Evolutionary conservation across 2,888 invertebrate genomes (phyloP), one percentile per base, ranked within the genome.

Genomic region (Onthophagus sagittarius): DNA sequence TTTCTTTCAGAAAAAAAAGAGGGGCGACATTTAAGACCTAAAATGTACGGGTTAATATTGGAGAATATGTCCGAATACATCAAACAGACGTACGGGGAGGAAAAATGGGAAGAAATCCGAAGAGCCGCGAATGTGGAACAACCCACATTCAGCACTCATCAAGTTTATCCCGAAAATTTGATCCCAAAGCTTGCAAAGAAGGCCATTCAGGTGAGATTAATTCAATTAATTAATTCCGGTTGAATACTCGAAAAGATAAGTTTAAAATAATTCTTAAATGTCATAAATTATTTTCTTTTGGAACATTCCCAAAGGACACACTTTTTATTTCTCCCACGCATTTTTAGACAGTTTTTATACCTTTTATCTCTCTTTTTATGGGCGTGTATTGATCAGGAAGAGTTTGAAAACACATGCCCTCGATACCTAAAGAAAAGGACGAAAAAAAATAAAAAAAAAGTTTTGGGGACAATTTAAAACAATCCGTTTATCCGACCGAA

Each of bases 41-140:
- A 75, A 75, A 98, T 99, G 99, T 99, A 99, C 88, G 99, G 99
- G 53, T 88, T 99, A 77, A 90, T 99, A 63, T 87, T 99, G 81
- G 98, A 98, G 86, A 96, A 97, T 83, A 90, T 98, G 87, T 93
- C 95, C 79, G 96, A 96, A 85, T 97, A 93, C 87, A 94, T 99
- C 82, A 93, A 94, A 75, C 91, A 93, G 81, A 93, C 92, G n/a
- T 98, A 97, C 86, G 98, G 98, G 0, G 97, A 97, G 83, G 95
- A 95, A 73, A 91, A 93, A 80, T 98, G 98, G 98, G 95, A 96
- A 80, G 94, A 95, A 83, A 95, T 98, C 76, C 87, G 97, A 73
- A 86, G 93, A 74, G 92, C 93, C 80, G 95, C 96, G 0, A 91
- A 92, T n/a, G 93, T 98, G 14, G 94, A 96, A 78, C 92, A 94